Percentiles rank a stretch among this genome's conserved stretches.
Conservation (phyloP, 1,140 invertebrate species). For the Acromyrmex heyeri region DNA sequence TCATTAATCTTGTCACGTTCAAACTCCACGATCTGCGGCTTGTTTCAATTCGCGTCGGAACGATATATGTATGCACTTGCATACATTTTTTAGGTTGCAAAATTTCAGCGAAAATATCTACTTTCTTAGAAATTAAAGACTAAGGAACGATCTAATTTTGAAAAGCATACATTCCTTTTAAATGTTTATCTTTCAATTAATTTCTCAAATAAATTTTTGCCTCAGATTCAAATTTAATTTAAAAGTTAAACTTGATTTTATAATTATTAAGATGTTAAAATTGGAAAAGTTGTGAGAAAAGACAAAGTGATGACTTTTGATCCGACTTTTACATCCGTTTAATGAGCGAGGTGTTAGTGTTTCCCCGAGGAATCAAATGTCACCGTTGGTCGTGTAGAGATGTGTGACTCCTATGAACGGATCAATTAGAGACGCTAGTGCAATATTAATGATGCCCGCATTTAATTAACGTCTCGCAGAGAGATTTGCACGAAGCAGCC, state of each 20-base stretch:
- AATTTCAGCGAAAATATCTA: not conserved
- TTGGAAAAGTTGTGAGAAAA: not conserved
- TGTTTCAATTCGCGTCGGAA: not conserved
- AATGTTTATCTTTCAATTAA: constrained; percentile 4
- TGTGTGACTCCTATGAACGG: constrained; percentile 57
- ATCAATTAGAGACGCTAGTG: constrained; percentile 58
- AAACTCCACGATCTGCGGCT: constrained; percentile 4
- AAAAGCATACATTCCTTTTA: not conserved
- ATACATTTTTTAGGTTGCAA: not conserved
- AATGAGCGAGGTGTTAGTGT: constrained; percentile 2
- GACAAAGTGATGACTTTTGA: not conserved
- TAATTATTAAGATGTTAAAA: not conserved
- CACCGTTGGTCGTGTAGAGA: not conserved
- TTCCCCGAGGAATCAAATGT: constrained; percentile 15
- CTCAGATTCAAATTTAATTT: not conserved
- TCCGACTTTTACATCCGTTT: not conserved
- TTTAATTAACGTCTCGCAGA: constrained; percentile 55
- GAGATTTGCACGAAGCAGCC: constrained; percentile 47
- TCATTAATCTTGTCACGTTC: constrained; percentile 51
- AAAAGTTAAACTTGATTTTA: not conserved
- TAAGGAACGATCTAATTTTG: not conserved
- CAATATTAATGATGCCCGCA: constrained; percentile 56
- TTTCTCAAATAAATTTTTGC: not conserved
- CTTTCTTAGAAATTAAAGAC: not conserved
- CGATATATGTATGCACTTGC: not conserved